phyloP scores from a whole-genome alignment of 2,797 vertebrate species.

The Helarctos malayanus region DNA sequence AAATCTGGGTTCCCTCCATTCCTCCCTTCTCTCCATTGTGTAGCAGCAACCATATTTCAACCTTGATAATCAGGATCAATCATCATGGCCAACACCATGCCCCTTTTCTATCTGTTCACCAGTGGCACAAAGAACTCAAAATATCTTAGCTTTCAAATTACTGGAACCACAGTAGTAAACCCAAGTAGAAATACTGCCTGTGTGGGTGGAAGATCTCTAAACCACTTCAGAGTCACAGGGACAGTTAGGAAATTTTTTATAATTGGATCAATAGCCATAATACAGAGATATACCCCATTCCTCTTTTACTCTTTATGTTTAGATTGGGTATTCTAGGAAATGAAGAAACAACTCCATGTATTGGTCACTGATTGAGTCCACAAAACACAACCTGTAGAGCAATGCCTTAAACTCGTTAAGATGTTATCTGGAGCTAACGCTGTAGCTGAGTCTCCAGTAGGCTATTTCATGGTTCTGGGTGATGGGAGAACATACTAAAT shows the following conservation, averaged over 20 bases:
- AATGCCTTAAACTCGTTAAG: neutral
- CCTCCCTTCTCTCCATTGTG: neutral
- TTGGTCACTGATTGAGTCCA: neutral
- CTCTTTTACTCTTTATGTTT: neutral
- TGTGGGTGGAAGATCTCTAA: neutral
- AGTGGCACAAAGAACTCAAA: neutral
- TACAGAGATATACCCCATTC: neutral
- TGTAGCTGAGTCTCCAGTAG: neutral
- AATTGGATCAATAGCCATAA: neutral
- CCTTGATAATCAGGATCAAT: neutral
- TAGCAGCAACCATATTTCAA: neutral
- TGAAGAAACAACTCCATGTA: neutral
- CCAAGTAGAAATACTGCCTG: neutral
- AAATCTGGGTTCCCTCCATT: neutral
- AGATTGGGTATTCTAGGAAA: neutral
- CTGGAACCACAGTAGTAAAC: neutral
- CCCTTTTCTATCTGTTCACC: neutral
- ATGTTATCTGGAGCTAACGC: neutral
- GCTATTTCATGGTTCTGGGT: neutral
- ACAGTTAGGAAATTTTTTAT: neutral
- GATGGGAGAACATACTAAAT: neutral
- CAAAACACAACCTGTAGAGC: neutral
- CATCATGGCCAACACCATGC: neutral
- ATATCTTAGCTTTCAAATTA: constrained; percentile 6
- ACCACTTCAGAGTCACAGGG: neutral